Percentiles rank a stretch among this genome's conserved stretches.
These are phyloP conservation scores for Galeopterus variegatus DNA, from an alignment of 2,113 vertebrate species.

Conservation along the genomic window DNA sequence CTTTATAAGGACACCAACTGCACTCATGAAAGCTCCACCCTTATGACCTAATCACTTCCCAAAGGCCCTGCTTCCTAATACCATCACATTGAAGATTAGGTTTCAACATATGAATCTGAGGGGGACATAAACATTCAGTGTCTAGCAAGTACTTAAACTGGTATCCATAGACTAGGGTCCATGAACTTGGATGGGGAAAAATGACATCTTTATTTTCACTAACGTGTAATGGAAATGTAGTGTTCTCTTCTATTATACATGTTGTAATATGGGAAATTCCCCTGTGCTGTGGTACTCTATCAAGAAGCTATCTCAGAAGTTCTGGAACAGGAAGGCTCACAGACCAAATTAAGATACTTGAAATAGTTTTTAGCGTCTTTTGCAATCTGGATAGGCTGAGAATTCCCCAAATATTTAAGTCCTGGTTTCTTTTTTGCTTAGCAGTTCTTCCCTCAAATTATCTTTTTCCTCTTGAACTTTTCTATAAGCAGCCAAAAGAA, in stretches of 20 bases:
- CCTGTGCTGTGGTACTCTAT: background rate
- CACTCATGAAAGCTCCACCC: background rate
- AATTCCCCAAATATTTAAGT: background rate
- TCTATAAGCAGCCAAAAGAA: background rate
- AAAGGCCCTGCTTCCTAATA: background rate
- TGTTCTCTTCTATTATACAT: background rate
- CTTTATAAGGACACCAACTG: background rate
- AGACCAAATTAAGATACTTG: background rate
- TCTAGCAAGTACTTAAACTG: background rate
- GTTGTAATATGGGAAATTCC: background rate
- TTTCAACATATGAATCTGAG: background rate
- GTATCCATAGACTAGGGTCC: background rate
- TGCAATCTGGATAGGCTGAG: background rate
- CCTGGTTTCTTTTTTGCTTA: background rate
- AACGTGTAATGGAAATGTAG: background rate
- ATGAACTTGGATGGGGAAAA: background rate
- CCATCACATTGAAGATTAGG: background rate
- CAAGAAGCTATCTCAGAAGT: background rate
- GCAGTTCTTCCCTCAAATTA: background rate
- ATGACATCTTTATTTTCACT: background rate
- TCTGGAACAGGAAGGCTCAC: background rate
- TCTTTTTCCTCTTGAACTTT: background rate
- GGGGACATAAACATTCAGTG: background rate
- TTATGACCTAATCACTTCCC: background rate
- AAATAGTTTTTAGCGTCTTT: background rate